These are phyloP conservation scores for Carduelis carduelis DNA, from an alignment of 2,797 vertebrate genomes.

Conservation along the genomic window DNA sequence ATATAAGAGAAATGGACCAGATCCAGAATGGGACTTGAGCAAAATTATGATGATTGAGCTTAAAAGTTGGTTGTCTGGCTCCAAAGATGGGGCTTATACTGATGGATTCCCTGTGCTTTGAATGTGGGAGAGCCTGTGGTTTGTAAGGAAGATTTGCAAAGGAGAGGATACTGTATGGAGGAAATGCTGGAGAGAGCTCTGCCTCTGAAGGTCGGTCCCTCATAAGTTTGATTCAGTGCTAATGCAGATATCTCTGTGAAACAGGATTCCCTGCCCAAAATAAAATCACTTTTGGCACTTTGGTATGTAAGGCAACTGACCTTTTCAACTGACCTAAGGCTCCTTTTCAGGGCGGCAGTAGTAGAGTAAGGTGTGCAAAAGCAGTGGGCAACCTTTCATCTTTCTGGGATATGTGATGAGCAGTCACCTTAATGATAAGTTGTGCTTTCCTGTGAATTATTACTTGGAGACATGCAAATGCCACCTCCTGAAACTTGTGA, in stretches of 20 bases:
- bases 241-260: background rate
- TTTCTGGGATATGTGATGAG: background rate
- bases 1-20: background rate
- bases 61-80: background rate
- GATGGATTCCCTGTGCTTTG: background rate
- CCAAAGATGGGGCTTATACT: background rate
- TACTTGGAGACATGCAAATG: background rate
- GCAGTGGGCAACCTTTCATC: background rate
- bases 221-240: background rate
- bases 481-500: background rate
- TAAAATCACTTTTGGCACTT: background rate
- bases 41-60: background rate
- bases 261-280: background rate
- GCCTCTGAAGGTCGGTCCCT: background rate
- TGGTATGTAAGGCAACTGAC: background rate
- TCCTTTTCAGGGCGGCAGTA: background rate
- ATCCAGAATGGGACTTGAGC: background rate
- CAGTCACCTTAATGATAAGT: background rate
- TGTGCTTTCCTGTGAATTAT: background rate
- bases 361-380: background rate
- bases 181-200: background rate
- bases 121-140: background rate
- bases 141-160: background rate
- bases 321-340: background rate
- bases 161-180: background rate